Evolutionary conservation across 2,797 vertebrate species (phyloP).

Genomic region (Heterohyrax brucei): DNA sequence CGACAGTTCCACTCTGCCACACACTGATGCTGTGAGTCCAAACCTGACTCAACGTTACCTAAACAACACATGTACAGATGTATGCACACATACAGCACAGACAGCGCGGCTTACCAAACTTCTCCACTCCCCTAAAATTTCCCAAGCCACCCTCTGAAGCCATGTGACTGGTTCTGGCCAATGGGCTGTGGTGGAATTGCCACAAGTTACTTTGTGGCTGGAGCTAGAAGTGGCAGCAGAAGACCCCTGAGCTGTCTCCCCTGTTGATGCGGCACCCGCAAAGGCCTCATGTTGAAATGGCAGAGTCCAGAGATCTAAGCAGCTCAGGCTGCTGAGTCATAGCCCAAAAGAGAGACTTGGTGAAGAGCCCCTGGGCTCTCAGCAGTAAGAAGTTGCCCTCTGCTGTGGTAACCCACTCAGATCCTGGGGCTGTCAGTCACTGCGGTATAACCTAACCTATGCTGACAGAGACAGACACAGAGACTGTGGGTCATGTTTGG

Average conservation of each 20-base stretch:
- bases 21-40: too few relatives aligned
- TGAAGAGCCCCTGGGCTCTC: background rate
- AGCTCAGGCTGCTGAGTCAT: too few relatives aligned
- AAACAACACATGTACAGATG: too few relatives aligned
- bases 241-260: background rate
- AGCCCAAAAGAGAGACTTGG: background rate
- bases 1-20: too few relatives aligned
- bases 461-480: background rate
- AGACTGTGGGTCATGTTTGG: fast-evolving
- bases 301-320: background rate
- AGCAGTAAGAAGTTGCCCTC: background rate
- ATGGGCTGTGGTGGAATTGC: background rate
- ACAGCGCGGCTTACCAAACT: fast-evolving
- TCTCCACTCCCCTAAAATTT: fast-evolving
- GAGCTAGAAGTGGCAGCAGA: fast-evolving
- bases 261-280: fast-evolving
- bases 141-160: background rate
- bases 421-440: background rate
- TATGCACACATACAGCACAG: too few relatives aligned
- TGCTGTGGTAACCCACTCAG: fast-evolving
- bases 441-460: fast-evolving
- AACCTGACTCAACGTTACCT: too few relatives aligned
- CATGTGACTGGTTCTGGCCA: background rate
- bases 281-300: background rate
- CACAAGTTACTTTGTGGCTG: background rate